Evolutionary conservation across 1,140 invertebrate species (phyloP).

Genomic region (Atta colombica): DNA sequence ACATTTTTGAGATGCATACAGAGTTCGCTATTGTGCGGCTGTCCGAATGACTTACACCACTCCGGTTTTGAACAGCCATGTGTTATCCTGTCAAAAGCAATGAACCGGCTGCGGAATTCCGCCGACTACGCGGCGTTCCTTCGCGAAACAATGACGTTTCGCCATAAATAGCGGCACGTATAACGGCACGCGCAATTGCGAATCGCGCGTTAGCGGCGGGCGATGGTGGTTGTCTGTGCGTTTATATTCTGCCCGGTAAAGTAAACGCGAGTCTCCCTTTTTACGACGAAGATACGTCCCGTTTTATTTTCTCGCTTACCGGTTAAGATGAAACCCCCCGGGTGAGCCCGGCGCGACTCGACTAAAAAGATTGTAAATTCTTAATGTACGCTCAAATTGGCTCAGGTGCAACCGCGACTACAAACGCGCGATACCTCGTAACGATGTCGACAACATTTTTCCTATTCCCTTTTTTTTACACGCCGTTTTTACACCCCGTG

Average conservation of each 20-base stretch:
- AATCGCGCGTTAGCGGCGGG: slow-evolving; percentile 50
- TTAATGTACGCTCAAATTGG: slow-evolving; percentile 67
- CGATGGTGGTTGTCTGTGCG: neutral
- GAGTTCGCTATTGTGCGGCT: slow-evolving; percentile 46
- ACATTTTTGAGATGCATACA: slow-evolving; percentile 41
- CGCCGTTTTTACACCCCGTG: neutral
- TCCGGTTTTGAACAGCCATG: slow-evolving; percentile 57
- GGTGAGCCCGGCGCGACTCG: neutral
- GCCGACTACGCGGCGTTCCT: slow-evolving; percentile 46
- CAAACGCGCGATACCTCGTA: slow-evolving; percentile 46
- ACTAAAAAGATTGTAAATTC: slow-evolving; percentile 65
- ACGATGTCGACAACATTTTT: slow-evolving; percentile 54
- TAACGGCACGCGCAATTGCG: slow-evolving; percentile 41
- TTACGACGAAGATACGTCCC: slow-evolving; percentile 48
- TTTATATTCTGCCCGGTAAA: slow-evolving; percentile 40
- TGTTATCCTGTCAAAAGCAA: slow-evolving; percentile 64
- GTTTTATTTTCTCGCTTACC: slow-evolving; percentile 41
- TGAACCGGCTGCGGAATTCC: slow-evolving; percentile 60
- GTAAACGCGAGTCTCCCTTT: slow-evolving; percentile 39
- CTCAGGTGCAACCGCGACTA: slow-evolving; percentile 62
- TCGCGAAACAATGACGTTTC: slow-evolving; percentile 62
- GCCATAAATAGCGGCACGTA: slow-evolving; percentile 45
- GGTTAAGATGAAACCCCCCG: slow-evolving; percentile 21
- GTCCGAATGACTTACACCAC: slow-evolving; percentile 58
- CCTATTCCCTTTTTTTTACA: slow-evolving; percentile 41